Conservation (phyloP, 2,888 invertebrate species). For the Gastrophysa polygoni region DNA sequence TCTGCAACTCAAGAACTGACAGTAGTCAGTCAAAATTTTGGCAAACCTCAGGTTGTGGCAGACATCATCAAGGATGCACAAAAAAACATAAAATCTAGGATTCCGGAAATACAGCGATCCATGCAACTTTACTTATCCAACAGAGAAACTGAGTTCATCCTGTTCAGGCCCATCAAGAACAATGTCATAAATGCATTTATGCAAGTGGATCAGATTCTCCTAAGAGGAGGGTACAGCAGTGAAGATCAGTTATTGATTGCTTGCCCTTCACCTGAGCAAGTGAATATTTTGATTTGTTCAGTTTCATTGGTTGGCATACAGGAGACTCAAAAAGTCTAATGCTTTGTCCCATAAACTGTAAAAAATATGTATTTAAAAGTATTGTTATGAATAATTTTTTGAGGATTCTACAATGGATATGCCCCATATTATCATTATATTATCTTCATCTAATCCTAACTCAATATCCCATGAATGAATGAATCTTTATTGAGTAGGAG, state of each 20-base stretch:
- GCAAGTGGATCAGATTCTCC: conserved; percentile 78
- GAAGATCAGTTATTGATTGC: conserved; percentile 86
- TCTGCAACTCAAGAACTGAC: conserved; percentile 34
- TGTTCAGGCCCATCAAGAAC: conserved; percentile 93
- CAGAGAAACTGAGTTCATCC: conserved; percentile 94
- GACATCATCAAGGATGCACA: conserved; percentile 78
- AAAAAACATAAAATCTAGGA: conserved; percentile 76
- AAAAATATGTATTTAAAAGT: too few relatives aligned
- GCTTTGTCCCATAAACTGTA: too few relatives aligned
- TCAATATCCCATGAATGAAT: too few relatives aligned
- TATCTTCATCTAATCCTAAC: too few relatives aligned
- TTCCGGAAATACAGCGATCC: conserved; percentile 82
- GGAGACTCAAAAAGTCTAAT: conserved; percentile 34
- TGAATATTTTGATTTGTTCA: conserved; percentile 85
- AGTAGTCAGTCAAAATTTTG: conserved; percentile 62
- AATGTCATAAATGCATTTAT: conserved; percentile 89
- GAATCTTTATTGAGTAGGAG: too few relatives aligned
- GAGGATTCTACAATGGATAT: too few relatives aligned
- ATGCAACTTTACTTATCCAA: conserved; percentile 97
- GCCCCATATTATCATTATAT: too few relatives aligned
- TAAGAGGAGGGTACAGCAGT: conserved; percentile 74
- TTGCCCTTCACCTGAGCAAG: conserved; percentile 92
- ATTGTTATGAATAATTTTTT: too few relatives aligned
- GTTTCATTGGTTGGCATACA: conserved; percentile 67
- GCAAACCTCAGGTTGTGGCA: conserved; percentile 72